These are phyloP conservation scores for Smutsia temminckii DNA, from an alignment of 2,797 vertebrate genomes.

Conservation along the genomic window DNA sequence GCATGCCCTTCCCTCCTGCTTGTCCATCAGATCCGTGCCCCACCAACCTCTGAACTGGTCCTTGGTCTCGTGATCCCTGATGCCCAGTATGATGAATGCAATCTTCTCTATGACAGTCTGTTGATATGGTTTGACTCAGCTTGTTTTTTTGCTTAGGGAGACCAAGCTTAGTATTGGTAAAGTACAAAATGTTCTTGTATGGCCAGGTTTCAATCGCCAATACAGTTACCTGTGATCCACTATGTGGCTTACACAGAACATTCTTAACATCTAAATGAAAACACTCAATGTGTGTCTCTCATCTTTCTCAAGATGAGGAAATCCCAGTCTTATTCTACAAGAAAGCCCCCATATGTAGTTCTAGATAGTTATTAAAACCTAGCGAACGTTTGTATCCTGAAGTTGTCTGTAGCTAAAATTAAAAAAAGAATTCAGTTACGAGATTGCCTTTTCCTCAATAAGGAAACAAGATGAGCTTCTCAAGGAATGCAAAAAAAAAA, in stretches of 20 bases:
- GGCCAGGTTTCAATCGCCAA: neutral
- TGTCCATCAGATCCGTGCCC: neutral
- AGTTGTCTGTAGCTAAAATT: neutral
- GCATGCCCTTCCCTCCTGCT: neutral
- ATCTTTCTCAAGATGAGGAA: neutral
- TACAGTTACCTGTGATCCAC: neutral
- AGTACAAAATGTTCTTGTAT: neutral
- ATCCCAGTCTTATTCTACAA: neutral
- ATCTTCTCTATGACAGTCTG: neutral
- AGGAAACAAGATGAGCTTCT: neutral
- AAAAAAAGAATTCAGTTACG: neutral
- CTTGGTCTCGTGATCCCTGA: neutral
- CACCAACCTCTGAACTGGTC: neutral
- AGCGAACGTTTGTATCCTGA: neutral
- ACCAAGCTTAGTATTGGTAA: neutral
- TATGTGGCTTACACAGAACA: neutral
- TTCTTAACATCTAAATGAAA: neutral
- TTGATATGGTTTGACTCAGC: neutral
- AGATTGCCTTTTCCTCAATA: neutral
- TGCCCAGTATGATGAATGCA: neutral
- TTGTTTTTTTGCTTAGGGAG: neutral
- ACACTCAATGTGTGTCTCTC: neutral
- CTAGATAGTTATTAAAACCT: neutral
- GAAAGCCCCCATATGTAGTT: neutral
- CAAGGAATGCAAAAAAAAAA: neutral